Conservation (phyloP, 1,140 invertebrate species). For the Papilio xuthus region DNA sequence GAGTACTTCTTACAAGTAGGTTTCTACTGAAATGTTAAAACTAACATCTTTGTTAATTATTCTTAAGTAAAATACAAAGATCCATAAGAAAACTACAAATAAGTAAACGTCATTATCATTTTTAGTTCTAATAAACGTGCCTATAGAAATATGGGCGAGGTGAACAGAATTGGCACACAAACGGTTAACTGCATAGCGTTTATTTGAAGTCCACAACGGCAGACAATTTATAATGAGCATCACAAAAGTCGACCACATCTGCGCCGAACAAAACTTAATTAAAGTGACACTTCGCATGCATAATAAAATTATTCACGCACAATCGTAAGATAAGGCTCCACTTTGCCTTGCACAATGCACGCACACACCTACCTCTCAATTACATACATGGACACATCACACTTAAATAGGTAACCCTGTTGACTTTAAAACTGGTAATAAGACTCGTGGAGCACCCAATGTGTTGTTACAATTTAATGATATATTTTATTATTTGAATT, state of each 20-base stretch:
- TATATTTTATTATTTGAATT: conserved; percentile 35
- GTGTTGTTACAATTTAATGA: neutral
- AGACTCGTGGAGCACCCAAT: conserved; percentile 1
- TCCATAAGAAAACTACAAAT: neutral
- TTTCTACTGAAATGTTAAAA: neutral
- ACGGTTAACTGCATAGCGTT: conserved; percentile 53
- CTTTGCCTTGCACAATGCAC: conserved; percentile 43
- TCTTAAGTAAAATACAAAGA: neutral
- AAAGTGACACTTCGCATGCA: conserved; percentile 75
- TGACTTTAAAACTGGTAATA: conserved; percentile 24
- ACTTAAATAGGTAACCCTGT: conserved; percentile 32
- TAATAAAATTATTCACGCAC: conserved; percentile 74
- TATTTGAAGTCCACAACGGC: conserved; percentile 61
- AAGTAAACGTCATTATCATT: conserved; percentile 4
- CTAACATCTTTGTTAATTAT: neutral
- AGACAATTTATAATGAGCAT: conserved; percentile 61
- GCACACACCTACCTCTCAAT: conserved; percentile 39
- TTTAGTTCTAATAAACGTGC: conserved; percentile 22
- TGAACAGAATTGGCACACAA: conserved; percentile 34
- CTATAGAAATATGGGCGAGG: neutral
- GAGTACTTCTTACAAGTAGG: no score
- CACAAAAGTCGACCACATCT: conserved; percentile 69
- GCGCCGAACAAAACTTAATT: conserved; percentile 74
- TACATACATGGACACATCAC: neutral
- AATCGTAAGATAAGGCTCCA: conserved; percentile 49